These are phyloP conservation scores for Cyanistes caeruleus DNA, from an alignment of 2,113 vertebrate genomes.

Conservation along the genomic window DNA sequence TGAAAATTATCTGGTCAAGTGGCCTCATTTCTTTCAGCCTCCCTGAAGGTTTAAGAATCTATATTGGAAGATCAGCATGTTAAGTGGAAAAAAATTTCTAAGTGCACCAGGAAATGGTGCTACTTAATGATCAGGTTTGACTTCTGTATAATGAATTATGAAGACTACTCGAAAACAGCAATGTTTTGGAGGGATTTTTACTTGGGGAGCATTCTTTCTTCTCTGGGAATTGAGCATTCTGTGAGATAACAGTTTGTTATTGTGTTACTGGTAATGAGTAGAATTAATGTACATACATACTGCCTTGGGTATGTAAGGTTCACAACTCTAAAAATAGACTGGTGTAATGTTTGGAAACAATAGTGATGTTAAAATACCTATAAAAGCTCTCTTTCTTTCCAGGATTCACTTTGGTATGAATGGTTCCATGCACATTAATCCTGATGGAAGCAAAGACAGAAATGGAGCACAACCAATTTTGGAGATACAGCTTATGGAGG, in stretches of 20 bases:
- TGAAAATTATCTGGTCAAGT: not conserved
- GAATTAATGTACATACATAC: not conserved
- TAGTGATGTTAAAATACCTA: not conserved
- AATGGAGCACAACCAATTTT: constrained; percentile 67
- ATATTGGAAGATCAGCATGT: not conserved
- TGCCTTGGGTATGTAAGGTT: not conserved
- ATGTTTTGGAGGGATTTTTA: not conserved
- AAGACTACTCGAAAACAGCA: not conserved
- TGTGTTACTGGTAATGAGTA: not conserved
- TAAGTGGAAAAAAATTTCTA: not conserved
- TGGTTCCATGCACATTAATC: constrained; percentile 88
- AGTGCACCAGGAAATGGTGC: not conserved
- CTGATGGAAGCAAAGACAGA: constrained; percentile 64
- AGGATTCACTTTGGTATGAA: constrained; percentile 98
- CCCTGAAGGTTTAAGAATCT: not conserved
- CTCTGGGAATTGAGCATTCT: not conserved
- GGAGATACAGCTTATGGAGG: constrained; percentile 84
- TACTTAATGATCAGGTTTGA: not conserved
- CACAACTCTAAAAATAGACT: not conserved
- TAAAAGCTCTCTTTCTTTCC: constrained; percentile 31
- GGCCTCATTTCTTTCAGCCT: not conserved
- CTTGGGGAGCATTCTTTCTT: not conserved
- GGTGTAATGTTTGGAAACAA: not conserved
- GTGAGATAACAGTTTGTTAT: not conserved
- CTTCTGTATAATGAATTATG: not conserved